Percentiles rank a stretch among this genome's conserved stretches.
phyloP scores from a whole-genome alignment of 2,888 invertebrate species.

The Mesorhabditis sp. region DNA sequence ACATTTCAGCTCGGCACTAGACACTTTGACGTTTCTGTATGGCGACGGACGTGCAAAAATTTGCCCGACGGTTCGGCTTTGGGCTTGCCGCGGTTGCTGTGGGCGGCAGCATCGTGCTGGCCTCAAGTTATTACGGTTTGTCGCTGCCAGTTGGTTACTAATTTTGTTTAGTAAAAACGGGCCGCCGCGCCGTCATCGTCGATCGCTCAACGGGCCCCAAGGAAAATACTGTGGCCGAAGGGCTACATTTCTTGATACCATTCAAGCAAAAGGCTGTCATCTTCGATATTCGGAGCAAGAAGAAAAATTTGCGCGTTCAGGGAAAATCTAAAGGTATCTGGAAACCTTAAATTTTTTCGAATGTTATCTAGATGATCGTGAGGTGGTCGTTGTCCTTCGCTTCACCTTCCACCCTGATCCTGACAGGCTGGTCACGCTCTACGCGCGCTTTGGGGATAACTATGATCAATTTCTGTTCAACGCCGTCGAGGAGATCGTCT shows the following conservation, averaged over 20 bases:
- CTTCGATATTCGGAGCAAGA: neutral
- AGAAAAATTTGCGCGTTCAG: neutral
- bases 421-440: neutral
- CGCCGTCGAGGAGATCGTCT: neutral
- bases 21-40: neutral
- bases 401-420: neutral
- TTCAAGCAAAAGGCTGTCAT: slow-evolving; percentile 1
- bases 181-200: slow-evolving; percentile 2
- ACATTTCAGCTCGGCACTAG: too few species aligned
- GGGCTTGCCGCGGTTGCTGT: neutral
- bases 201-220: neutral
- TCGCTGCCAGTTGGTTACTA: neutral
- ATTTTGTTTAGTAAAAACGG: neutral
- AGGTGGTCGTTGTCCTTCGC: neutral
- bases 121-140: slow-evolving; percentile 2
- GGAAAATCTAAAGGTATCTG: neutral
- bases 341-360: too few species aligned
- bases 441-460: neutral
- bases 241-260: neutral
- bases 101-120: neutral
- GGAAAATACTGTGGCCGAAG: neutral
- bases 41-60: slow-evolving; percentile 5
- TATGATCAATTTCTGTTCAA: neutral
- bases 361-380: neutral
- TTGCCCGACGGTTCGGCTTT: neutral